phyloP scores from a whole-genome alignment of 2,797 vertebrate genomes.

The Mormyrus hasselquistii region DNA sequence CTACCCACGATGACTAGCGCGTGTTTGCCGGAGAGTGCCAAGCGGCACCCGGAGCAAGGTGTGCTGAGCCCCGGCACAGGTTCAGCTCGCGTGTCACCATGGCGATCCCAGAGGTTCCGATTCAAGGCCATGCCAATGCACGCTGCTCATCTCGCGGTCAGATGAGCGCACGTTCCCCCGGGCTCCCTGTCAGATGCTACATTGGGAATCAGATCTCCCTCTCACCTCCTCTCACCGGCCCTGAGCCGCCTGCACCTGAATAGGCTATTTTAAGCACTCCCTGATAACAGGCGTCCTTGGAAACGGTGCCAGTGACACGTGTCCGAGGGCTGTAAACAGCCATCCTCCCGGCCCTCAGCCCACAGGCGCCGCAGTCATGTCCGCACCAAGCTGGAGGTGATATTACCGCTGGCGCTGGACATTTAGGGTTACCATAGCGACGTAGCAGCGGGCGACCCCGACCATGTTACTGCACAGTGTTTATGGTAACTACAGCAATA shows the following conservation, averaged over 20 bases:
- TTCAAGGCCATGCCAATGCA: background rate
- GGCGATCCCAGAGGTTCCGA: background rate
- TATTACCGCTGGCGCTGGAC: background rate
- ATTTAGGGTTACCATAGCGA: background rate
- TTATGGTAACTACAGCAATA: background rate
- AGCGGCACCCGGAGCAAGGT: background rate
- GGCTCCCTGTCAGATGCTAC: background rate
- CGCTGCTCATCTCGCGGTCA: background rate
- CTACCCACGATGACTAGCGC: background rate
- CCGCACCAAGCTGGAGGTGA: background rate
- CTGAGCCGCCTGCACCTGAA: background rate
- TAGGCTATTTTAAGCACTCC: background rate
- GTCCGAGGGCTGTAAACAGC: background rate
- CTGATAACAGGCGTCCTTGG: background rate
- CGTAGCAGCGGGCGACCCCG: background rate
- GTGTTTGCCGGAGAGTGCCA: background rate
- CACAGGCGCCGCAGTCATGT: background rate
- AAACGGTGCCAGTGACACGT: background rate
- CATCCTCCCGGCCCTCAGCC: background rate
- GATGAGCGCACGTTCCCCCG: too few relatives aligned
- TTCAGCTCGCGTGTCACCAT: background rate
- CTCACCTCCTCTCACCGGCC: background rate
- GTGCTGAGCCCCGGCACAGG: too few relatives aligned
- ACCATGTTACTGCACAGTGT: background rate
- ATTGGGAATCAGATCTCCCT: background rate